phyloP scores from a whole-genome alignment of 1,140 invertebrate species.

The Tribolium madens region DNA sequence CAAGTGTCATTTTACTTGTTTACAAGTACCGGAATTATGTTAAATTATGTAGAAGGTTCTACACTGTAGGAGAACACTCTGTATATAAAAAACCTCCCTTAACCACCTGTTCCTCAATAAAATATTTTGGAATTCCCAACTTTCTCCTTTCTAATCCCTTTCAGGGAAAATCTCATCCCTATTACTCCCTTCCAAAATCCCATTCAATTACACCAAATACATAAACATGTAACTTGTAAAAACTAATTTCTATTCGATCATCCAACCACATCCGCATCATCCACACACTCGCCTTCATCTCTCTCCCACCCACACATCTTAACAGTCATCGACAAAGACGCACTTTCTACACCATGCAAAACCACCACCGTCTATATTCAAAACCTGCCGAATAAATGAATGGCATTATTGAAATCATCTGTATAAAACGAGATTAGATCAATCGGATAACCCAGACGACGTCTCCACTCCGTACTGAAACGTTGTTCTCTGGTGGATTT shows the following conservation, averaged over 20 bases:
- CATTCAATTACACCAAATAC: not conserved
- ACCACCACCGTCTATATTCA: constrained; percentile 25
- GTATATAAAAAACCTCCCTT: not conserved
- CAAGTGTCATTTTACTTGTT: not conserved
- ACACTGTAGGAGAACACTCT: not conserved
- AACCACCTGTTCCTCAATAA: too few relatives aligned
- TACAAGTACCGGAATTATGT: not conserved
- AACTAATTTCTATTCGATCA: not conserved
- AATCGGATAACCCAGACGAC: constrained; percentile 27
- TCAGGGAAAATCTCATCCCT: not conserved
- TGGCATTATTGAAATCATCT: constrained; percentile 42
- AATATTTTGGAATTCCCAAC: too few relatives aligned
- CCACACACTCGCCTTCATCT: not conserved
- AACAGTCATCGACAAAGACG: not conserved
- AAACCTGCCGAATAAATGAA: constrained; percentile 43
- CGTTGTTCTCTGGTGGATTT: constrained; percentile 45
- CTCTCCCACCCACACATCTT: not conserved
- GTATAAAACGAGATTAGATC: constrained; percentile 28
- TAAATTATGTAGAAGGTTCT: not conserved
- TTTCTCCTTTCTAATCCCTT: too few relatives aligned
- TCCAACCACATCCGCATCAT: not conserved
- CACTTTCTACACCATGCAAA: not conserved
- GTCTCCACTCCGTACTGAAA: constrained; percentile 4
- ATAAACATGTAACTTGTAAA: not conserved
- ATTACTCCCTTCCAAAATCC: not conserved